Evolutionary conservation across 2,888 invertebrate genomes (phyloP), one percentile per base, ranked within the genome.

Genomic region (Drosophila macrothrix): DNA sequence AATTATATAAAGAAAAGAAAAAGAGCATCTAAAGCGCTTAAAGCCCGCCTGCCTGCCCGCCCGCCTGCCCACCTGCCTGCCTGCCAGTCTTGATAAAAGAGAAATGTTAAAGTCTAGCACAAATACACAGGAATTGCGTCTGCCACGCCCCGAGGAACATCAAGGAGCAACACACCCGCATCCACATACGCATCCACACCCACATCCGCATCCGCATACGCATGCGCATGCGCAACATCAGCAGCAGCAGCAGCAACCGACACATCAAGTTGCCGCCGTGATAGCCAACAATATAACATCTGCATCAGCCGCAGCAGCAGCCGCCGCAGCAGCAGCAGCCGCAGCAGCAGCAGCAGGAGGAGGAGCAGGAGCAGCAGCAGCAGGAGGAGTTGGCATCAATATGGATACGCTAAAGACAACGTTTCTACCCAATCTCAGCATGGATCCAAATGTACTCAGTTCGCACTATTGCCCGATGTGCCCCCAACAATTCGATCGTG

Each of bases 91-190:
- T 50, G 77, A 77, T 58, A 31, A 69, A 68, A 76, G 77, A 77
- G 89, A 81, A 83, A 92, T 92, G 92, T 85, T 92, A 83, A 92
- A 92, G 89, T 92, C 92, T 82, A 91, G 91, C 80, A 88, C 91
- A 76, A 91, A 90, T 76, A 87, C 90, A 83, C 92, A 92, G 91
- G 92, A 92, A 91, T 86, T 92, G 86, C 92, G 93, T 80, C 91
- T 92, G 89, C 88, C 91, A 85, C 90, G 92, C 69, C 88, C 92
- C 71, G 90, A 90, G 72, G 88, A 89, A 73, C 85, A 78, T 62
- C 73, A 78, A 66, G 65, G 22, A 77, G 60, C 19, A 56, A 56
- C 56, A n/a, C 66, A 63, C 39, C 64, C 66, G 62, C 81, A 76
- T 39, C 81, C 71, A 25, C 77, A 67, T n/a, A 62, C 68, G 25